Percentiles rank a stretch among this genome's conserved stretches.
Conservation (phyloP, 92 coral and sea anemone genomes). For the Phenganax stokvisi region DNA sequence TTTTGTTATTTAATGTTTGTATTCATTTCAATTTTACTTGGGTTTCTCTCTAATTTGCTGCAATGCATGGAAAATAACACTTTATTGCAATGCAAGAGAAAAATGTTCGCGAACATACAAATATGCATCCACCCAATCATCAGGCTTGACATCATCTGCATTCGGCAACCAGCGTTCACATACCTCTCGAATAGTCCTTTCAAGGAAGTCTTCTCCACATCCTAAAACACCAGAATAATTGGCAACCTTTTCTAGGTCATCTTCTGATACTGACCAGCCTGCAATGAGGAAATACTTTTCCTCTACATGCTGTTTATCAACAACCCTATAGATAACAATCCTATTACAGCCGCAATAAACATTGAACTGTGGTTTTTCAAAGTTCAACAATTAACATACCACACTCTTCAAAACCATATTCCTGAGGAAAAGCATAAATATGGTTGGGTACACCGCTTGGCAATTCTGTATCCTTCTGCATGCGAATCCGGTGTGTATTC, state of each 20-base stretch:
- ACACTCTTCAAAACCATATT: neutral
- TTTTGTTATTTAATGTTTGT: no score
- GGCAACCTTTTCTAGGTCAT: neutral
- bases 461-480: no score
- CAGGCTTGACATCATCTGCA: neutral
- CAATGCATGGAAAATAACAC: neutral
- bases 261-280: slow-evolving; percentile 26
- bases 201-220: slow-evolving; percentile 11
- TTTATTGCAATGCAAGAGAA: neutral
- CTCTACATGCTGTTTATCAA: no score
- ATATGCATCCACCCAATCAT: slow-evolving; percentile 15
- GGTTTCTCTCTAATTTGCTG: neutral
- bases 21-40: no score
- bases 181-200: neutral
- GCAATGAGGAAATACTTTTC: neutral
- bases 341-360: neutral
- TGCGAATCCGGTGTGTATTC: no score
- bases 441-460: neutral
- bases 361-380: neutral
- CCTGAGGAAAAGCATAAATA: neutral
- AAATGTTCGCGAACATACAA: slow-evolving; percentile 1
- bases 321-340: no score
- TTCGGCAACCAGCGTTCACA: slow-evolving; percentile 9
- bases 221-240: slow-evolving; percentile 11
- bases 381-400: neutral